Percentiles rank a stretch among this genome's conserved stretches.
Conservation (phyloP, 2,797 vertebrate species). For the Galago senegalensis region DNA sequence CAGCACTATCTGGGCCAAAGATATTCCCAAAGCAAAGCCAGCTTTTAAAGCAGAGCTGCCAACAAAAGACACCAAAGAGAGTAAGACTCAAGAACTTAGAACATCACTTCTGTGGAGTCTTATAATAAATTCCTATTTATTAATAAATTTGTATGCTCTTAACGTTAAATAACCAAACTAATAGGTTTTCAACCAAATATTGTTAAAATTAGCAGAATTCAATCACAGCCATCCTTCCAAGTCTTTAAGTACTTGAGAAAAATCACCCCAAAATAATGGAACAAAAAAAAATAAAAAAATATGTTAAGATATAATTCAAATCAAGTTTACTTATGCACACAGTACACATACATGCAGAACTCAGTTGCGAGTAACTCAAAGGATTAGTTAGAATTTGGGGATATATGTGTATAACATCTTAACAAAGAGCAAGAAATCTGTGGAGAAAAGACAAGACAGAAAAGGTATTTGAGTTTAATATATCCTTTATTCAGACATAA, state of each 20-base stretch:
- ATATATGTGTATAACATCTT: neutral
- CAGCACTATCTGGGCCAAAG: neutral
- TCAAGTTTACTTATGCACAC: neutral
- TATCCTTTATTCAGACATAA: neutral
- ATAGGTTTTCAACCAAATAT: neutral
- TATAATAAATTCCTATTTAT: neutral
- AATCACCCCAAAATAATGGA: neutral
- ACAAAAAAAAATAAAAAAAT: neutral
- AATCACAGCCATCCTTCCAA: neutral
- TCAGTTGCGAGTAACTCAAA: neutral
- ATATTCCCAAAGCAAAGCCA: neutral
- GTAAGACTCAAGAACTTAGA: neutral
- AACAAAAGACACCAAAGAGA: neutral
- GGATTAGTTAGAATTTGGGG: neutral
- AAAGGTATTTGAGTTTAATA: neutral
- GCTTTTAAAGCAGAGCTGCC: neutral
- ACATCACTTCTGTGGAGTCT: neutral
- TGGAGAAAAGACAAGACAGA: neutral
- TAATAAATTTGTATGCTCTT: neutral
- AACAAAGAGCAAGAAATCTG: neutral
- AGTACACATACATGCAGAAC: neutral
- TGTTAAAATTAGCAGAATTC: neutral
- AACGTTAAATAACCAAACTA: neutral
- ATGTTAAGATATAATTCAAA: neutral
- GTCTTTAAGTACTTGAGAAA: neutral